Percentiles rank a stretch among this genome's conserved stretches.
Conservation (phyloP, 2,797 vertebrate species). For the Naso thynnoides region DNA sequence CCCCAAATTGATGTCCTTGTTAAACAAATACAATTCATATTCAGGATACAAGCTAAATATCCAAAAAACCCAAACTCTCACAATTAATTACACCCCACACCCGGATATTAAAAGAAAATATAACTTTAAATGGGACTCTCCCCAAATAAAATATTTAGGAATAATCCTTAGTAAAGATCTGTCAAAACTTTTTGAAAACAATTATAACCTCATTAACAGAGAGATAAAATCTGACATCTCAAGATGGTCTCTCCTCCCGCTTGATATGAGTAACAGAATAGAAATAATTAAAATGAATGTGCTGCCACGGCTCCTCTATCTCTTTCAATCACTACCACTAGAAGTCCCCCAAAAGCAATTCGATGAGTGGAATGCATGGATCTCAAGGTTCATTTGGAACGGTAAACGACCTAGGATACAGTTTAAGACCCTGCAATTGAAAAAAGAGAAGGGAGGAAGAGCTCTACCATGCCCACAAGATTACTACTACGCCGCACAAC, state of each 20-base stretch:
- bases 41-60: constrained; percentile 12
- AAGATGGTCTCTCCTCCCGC: not conserved
- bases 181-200: not conserved
- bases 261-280: constrained; percentile 2
- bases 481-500: not conserved
- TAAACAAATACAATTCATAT: not conserved
- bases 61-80: not conserved
- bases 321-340: constrained; percentile 1
- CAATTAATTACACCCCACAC: not conserved
- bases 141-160: not conserved
- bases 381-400: not conserved
- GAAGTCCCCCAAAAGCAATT: constrained; percentile 8
- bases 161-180: constrained; percentile 1
- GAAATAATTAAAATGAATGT: constrained; percentile 2
- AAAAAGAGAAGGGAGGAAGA: constrained; percentile 1
- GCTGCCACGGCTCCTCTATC: not conserved
- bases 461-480: not conserved
- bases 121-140: not conserved
- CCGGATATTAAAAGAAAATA: not conserved
- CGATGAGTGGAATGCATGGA: not conserved
- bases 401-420: not conserved
- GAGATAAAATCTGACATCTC: not conserved
- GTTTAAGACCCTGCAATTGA: not conserved
- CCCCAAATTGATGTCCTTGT: too few relatives aligned
- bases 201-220: not conserved